These are phyloP conservation scores for Setophaga petechia DNA, from an alignment of 2,113 vertebrate genomes.

Conservation along the genomic window DNA sequence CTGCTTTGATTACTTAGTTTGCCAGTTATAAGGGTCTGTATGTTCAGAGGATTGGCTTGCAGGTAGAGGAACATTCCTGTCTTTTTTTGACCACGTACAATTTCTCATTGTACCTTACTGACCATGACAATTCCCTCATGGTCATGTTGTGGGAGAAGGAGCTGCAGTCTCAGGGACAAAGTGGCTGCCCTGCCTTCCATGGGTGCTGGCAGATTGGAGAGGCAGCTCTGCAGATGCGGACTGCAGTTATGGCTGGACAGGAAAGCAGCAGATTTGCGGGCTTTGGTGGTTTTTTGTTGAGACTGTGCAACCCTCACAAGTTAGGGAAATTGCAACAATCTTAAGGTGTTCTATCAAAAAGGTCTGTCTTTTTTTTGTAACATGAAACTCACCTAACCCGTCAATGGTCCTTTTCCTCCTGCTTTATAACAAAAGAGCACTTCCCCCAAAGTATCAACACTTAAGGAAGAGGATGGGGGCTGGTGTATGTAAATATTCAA, in stretches of 20 bases:
- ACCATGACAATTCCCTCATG: background rate
- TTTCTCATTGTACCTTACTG: background rate
- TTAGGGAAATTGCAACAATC: background rate
- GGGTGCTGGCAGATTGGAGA: background rate
- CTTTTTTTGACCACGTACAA: background rate
- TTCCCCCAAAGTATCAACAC: background rate
- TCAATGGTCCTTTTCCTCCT: background rate
- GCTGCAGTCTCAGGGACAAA: background rate
- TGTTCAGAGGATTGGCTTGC: background rate
- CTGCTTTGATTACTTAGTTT: background rate
- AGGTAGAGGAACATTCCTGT: background rate
- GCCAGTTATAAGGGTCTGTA: background rate
- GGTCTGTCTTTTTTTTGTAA: background rate
- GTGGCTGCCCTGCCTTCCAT: background rate
- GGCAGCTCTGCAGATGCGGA: background rate
- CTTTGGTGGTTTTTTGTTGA: background rate
- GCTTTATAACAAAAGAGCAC: background rate
- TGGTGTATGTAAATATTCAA: background rate
- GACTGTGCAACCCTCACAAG: background rate
- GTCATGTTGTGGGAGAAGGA: background rate
- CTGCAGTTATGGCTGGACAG: background rate
- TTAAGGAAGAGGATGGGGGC: background rate
- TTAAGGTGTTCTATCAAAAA: background rate
- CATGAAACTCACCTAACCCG: background rate
- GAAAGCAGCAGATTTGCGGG: background rate